Evolutionary conservation across 2,888 invertebrate genomes (phyloP).

Genomic region (Ectemnius cavifrons): DNA sequence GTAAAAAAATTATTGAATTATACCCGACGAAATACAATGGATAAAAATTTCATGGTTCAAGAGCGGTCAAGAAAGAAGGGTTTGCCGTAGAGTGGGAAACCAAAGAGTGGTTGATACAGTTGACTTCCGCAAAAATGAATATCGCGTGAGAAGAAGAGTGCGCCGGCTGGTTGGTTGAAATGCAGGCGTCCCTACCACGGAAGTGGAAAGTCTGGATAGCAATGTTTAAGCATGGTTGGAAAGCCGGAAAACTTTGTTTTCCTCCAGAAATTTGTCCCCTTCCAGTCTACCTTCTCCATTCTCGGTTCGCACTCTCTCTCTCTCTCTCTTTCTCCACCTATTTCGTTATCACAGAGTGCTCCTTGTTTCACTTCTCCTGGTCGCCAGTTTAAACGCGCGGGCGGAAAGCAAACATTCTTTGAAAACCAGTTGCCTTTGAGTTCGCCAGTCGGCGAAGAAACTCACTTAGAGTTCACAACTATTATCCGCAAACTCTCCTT

Average conservation of each 20-base stretch:
- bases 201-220: slow-evolving; percentile 13
- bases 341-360: not conserved
- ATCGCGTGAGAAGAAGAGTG: slow-evolving; percentile 67
- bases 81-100: slow-evolving; percentile 23
- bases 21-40: too few relatives aligned
- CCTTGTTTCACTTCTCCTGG: not conserved
- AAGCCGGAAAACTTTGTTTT: slow-evolving; percentile 64
- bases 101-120: slow-evolving; percentile 29
- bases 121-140: slow-evolving; percentile 75
- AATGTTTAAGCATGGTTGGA: slow-evolving; percentile 25
- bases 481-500: slow-evolving; percentile 41
- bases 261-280: slow-evolving; percentile 22
- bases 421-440: slow-evolving; percentile 13
- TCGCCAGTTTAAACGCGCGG: not conserved
- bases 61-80: too few relatives aligned
- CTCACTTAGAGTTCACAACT: slow-evolving; percentile 37
- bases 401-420: not conserved
- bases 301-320: slow-evolving; percentile 32
- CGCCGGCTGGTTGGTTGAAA: slow-evolving; percentile 61
- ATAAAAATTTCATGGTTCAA: too few relatives aligned
- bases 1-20: too few relatives aligned
- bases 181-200: slow-evolving; percentile 43
- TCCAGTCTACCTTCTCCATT: slow-evolving; percentile 1
- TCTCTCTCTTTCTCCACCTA: too few relatives aligned
- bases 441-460: slow-evolving; percentile 42